phyloP scores from a whole-genome alignment of 1,140 invertebrate genomes.

The Leucophenga varia region DNA sequence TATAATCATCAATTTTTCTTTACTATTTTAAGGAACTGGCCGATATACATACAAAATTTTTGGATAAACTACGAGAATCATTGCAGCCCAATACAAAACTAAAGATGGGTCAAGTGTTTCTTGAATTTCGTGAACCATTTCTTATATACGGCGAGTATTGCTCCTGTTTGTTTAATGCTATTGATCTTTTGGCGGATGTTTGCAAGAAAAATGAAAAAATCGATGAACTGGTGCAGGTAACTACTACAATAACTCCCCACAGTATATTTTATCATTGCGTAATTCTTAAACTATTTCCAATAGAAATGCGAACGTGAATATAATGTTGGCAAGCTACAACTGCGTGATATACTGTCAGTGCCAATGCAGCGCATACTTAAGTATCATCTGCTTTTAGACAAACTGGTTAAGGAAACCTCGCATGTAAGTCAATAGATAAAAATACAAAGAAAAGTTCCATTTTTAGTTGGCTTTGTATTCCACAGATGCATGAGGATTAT shows the following conservation, averaged over 20 bases:
- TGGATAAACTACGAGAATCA: slow-evolving; percentile 76
- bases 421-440: slow-evolving; percentile 60
- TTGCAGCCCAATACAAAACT: slow-evolving; percentile 58
- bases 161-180: slow-evolving; percentile 83
- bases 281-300: slow-evolving; percentile 35
- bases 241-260: background rate
- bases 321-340: slow-evolving; percentile 92
- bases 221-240: slow-evolving; percentile 44
- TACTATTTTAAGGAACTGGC: slow-evolving; percentile 68
- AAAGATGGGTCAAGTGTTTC: slow-evolving; percentile 75
- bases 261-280: slow-evolving; percentile 48
- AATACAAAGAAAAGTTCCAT: no score
- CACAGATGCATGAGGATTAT: slow-evolving; percentile 77
- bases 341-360: slow-evolving; percentile 91
- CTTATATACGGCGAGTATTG: slow-evolving; percentile 95
- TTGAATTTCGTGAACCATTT: slow-evolving; percentile 86
- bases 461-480: background rate
- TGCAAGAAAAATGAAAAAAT: slow-evolving; percentile 62
- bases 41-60: slow-evolving; percentile 83
- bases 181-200: slow-evolving; percentile 74
- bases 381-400: slow-evolving; percentile 91
- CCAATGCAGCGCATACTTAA: slow-evolving; percentile 98
- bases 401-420: slow-evolving; percentile 88
- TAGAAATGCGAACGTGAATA: slow-evolving; percentile 89
- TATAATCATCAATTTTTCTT: background rate